These are phyloP conservation scores for Mormyrus lacerda DNA, from an alignment of 2,113 vertebrate species.

Conservation along the genomic window DNA sequence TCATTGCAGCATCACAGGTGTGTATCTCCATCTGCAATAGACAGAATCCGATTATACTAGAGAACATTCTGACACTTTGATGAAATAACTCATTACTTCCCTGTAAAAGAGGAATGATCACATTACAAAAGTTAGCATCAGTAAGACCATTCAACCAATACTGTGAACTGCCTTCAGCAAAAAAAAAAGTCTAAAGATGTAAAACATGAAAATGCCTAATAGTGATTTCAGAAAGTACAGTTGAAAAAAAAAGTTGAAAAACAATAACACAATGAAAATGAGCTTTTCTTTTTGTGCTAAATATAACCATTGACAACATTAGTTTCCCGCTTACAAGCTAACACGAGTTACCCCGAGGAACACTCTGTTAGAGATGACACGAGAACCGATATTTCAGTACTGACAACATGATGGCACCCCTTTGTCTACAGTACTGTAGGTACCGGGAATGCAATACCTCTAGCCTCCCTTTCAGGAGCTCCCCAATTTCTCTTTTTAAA, in stretches of 20 bases:
- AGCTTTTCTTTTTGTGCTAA: not conserved
- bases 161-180: not conserved
- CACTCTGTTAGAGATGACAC: not conserved
- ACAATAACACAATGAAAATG: not conserved
- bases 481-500: not conserved
- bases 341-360: not conserved
- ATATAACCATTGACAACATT: not conserved
- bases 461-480: not conserved
- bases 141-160: not conserved
- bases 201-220: not conserved
- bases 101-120: not conserved
- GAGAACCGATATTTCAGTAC: not conserved
- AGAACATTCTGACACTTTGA: not conserved
- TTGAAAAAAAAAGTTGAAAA: not conserved
- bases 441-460: not conserved
- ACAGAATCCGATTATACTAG: not conserved
- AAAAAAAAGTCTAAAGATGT: not conserved
- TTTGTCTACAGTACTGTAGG: not conserved
- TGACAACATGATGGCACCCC: not conserved
- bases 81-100: not conserved
- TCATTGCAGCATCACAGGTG: not conserved
- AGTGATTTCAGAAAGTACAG: not conserved
- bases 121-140: not conserved
- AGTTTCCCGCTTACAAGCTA: not conserved
- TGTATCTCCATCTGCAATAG: not conserved